Evolutionary conservation across 2,888 invertebrate species (phyloP), one percentile per base, ranked within the genome.

Genomic region (Fissipunctia ypsillon): DNA sequence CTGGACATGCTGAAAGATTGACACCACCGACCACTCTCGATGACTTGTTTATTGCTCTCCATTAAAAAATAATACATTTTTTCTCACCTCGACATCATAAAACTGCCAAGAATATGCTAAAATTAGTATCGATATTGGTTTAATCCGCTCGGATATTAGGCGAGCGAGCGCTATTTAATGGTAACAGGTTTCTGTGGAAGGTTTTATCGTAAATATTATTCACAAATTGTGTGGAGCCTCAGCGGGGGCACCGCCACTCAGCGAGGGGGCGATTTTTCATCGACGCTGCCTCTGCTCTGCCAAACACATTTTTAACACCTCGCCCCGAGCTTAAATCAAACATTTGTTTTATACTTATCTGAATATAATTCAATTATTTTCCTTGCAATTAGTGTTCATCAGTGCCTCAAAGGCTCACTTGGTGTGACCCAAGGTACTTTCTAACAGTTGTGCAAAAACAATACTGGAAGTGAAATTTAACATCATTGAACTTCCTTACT

Each of bases 251-350:
- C 90, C 81, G 84, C 89, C 89, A 90, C 95, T 89, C 96, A 94
- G 96, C 95, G 91, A 94, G 95, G 94, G 95, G 95, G 91, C 96
- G 92, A 96, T 95, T 95, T 95, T 94, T 96, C 96, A 95, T 93
- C 93, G 90, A 90, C 89, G 90, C 91, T 92, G 93, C 94, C 94
- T 94, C 92, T 88, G 91, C 93, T 91, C 90, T 92, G 93, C 93
- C 94, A 94, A 94, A 95, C 94, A 94, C 93, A 96, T 95, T 96
- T 93, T 96, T 96, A 96, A 96, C 96, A 96, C 96, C 95, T 96
- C 90, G 91, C 87, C 88, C 90, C 87, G 87, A 90, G 87, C 89
- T 93, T 96, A 95, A 95, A 95, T 95, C 94, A 95, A 92, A 91
- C 87, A 88, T 91, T 93, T 95, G 90, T 91, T 94, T 94, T 94